Evolutionary conservation across 2,113 vertebrate species (phyloP), one percentile per base, ranked within the genome.

Genomic region (Bufo bufo): DNA sequence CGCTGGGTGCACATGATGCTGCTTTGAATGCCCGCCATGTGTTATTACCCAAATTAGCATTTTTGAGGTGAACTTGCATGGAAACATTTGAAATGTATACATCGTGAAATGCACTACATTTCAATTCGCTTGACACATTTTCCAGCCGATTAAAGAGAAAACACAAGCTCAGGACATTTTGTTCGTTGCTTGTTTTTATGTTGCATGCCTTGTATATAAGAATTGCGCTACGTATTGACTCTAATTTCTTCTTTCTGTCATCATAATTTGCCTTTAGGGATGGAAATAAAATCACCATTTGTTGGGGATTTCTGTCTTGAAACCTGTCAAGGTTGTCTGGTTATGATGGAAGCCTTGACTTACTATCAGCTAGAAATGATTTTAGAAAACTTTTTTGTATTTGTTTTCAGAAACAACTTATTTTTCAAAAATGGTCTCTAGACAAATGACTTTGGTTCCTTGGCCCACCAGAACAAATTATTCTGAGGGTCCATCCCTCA

Each of bases 241-340:
- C 61, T 82, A 20, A 23, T 63, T 87, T 82, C 56, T 45, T 87
- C 43, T 33, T 85, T 63, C 20, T 85, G 58, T 58, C 86, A 74
- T 87, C 47, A 58, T 75, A 23, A 82, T 75, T 82, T 75, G 69
- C 79, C 86, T 87, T 61, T 20, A 52, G 79, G 86, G 69, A 82
- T 82, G 86, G 79, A 87, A 87, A 82, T 74, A 82, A 82, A 82
- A 82, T 12, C 86, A 75, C 13, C 63, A 82, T 87, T 82, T 87
- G 79, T 82, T 66, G 50, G 19, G 54, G 65, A 17, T 82, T 87
- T 87, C 47, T 84, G 87, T 83, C 69, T 83, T 82, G 45, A 83
- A 77, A 88, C 71, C 80, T 88, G 87, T 77, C 69, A 83, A 66
- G 50, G 33, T 77, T 75, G 71, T 77, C 87, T 74, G 56, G 80